Base-by-base conservation (phyloP, 2,113 vertebrate species). In the Clarias gariepinus region DNA sequence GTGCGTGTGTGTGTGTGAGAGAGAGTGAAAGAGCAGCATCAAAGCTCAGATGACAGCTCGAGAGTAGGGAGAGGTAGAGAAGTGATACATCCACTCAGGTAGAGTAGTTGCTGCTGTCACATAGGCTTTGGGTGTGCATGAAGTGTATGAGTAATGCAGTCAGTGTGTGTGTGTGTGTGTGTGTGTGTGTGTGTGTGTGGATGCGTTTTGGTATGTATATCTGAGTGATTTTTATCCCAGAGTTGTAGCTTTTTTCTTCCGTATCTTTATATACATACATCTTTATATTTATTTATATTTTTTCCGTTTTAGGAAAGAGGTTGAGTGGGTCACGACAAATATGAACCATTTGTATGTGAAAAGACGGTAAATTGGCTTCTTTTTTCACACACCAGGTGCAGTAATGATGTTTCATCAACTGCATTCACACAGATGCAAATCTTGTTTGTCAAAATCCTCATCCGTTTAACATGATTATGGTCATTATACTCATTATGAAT, bases 11-110 rank as follows among this genome's bases (percentile, higher is more conserved):
- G 68, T 4, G 78, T 87, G 68, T 86, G n/a, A n/a, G n/a, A n/a
- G n/a, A n/a, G n/a, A n/a, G n/a, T n/a, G 88, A 89, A 87, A 85
- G 83, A 76, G 79, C n/a, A 52, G 83, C 86, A 71, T 73, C 41
- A 82, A 85, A 88, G 69, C 30, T 23, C 60, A 58, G 53, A 53
- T 82, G 83, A 85, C 86, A 89, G 83, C 18, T 74, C 0, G 30
- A 28, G 82, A 82, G 83, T 47, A 52, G 79, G 63, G 69, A 78
- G 83, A 82, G 82, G 61, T 82, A 80, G 80, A 30, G 73, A 86
- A 79, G 84, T 86, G 73, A 83, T 86, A 85, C 63, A 87, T 82
- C 21, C 71, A 89, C 84, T 87, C 88, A 89, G 88, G 77, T 84
- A 77, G 85, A 52, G 76, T 64, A 87, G 85, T 76, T 52, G 33